Evolutionary conservation across 2,797 vertebrate species (phyloP), one percentile per base, ranked within the genome.

Genomic region (Gallinago stenura): DNA sequence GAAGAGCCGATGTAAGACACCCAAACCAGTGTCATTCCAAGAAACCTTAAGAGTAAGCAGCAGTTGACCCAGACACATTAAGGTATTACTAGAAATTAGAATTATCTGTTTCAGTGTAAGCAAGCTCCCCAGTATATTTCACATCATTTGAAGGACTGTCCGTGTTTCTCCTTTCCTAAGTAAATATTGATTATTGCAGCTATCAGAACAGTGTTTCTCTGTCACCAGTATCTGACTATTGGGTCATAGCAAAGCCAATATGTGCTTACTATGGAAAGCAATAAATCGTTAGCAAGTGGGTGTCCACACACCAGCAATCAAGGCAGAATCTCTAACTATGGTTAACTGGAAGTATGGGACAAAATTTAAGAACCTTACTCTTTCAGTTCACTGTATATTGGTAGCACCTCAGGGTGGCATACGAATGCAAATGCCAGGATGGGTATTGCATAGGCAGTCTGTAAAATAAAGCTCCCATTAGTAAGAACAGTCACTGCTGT

Each of bases 311-410:
- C 12, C 43, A 71, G 11, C 26, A 68, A 43, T 80, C 65, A 93
- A 95, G n/a, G 80, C 20, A 84, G 56, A 87, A 54, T 77, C 51
- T 91, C 31, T 94, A 65, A 37, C 31, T 84, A 65, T 35, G 37
- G 51, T 87, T 93, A 95, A 82, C 43, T 73, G 83, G 65, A 94
- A 93, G 53, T 79, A 91, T 10, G 2, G 70, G 95, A 97, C 91
- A 89, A 96, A 92, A 97, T 94, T 79, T 95, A 93, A 96, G 95
- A 92, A 95, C 90, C 99, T 98, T 98, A 99, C 99, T 99, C 98
- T 99, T 99, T 99, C 37, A 99, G 99, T 97, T 99, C 99, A 68
- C 99, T 99, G 99, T 99, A 99, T 98, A 99, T 99, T 43, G 99
- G 99, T 94, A 99, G 98, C 70, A 99, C 99, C 94, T 99, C 99